phyloP scores from a whole-genome alignment of 2,888 invertebrate species.

The Vannuccia rotundouncinata region DNA sequence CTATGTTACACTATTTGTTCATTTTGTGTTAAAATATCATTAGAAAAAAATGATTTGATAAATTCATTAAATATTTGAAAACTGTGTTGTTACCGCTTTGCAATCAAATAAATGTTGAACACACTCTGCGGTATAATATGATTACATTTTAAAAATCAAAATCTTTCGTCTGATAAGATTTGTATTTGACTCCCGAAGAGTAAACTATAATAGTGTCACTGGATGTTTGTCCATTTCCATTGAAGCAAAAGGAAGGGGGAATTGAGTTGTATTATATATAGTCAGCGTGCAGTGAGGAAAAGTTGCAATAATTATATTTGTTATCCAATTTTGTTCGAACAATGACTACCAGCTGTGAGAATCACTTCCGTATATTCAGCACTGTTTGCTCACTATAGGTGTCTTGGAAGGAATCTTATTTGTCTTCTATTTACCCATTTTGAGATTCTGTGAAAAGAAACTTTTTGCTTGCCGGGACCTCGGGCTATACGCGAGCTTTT shows the following conservation, averaged over 20 bases:
- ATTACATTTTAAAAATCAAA: neutral
- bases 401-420: neutral
- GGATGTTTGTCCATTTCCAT: neutral
- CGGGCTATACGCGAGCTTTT: neutral
- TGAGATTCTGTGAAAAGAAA: neutral
- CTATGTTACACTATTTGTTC: too few relatives aligned
- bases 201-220: neutral
- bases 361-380: neutral
- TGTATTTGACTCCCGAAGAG: neutral
- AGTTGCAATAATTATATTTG: neutral
- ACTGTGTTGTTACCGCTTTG: too few relatives aligned
- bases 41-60: too few relatives aligned
- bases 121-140: too few relatives aligned
- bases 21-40: too few relatives aligned
- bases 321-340: neutral
- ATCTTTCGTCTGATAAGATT: neutral
- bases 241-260: neutral
- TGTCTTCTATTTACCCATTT: neutral
- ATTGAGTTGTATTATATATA: neutral
- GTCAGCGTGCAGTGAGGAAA: neutral
- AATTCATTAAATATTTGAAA: too few relatives aligned
- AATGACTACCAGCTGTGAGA: neutral
- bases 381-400: neutral
- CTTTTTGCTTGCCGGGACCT: neutral
- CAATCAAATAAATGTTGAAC: too few relatives aligned